Evolutionary conservation across 1,140 invertebrate genomes (phyloP), one percentile per base, ranked within the genome.

Genomic region (Nylanderia fulva): DNA sequence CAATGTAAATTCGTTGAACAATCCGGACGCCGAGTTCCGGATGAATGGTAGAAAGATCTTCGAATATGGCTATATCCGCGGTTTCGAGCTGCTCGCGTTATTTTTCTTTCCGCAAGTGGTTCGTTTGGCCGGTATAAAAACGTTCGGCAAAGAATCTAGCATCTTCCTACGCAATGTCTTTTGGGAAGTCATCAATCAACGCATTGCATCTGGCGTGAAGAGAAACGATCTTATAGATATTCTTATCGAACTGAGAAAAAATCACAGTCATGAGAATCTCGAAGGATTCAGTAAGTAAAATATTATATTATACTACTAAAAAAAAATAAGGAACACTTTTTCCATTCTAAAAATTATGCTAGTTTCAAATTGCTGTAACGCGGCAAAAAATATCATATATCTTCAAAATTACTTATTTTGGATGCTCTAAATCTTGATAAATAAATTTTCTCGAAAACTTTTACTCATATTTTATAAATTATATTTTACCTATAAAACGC

Each of bases 191-290:
- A 90, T 95, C 42, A 85, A 85, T 3, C 66, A 93, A 13, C 86
- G 95, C 0, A 86, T 92, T 4, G 61, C 85, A 0, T 92, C 90
- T 0, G 80, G 90, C 24, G 74, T 71, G 0, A 92, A 93, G 54
- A 91, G 95, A 1, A 90, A 93, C 75, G 95, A 95, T 88, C 82
- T 95, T 0, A 93, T 95, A 5, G 95, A 95, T 66, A 79, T 94
- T n/a, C 85, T 96, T 3, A 89, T 95, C 27, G 92, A 94, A 24
- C 71, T 95, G 2, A 94, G 87, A 56, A 21, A 56, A 11, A 75
- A 0, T 15, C 13, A 89, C 11, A 0, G n/a, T 5, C 58, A 56
- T 24, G 5, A 77, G 0, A 7, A 76, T 9, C 0, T 72, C 1
- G 58, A 27, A 13, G 71, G 39, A 74, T 86, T 91, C 21, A 77